Evolutionary conservation across 2,888 invertebrate species (phyloP).

Genomic region (Rhagonycha lutea): DNA sequence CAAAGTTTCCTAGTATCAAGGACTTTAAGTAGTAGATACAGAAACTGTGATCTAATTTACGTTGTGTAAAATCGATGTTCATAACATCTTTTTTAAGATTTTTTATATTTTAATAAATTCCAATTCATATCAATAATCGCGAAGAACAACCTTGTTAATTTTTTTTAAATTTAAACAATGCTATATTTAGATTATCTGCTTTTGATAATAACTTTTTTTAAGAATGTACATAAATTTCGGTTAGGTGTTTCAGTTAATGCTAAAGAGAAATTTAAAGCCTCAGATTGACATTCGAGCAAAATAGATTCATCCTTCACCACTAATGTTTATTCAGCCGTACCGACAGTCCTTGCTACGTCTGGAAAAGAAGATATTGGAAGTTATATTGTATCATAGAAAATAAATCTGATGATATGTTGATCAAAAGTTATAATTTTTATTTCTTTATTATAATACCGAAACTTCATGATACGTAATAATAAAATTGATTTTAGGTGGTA

Average conservation of each 20-base stretch:
- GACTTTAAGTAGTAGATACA: too few relatives aligned
- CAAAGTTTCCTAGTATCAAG: too few relatives aligned
- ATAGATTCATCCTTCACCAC: slow-evolving; percentile 43
- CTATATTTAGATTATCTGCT: background rate
- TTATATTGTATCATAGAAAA: background rate
- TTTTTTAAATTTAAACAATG: background rate
- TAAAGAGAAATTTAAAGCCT: slow-evolving; percentile 33
- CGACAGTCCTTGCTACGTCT: slow-evolving; percentile 7
- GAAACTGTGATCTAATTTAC: too few relatives aligned
- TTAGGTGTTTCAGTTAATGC: slow-evolving; percentile 23
- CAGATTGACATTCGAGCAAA: slow-evolving; percentile 39
- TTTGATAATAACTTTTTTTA: background rate
- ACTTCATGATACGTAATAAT: background rate
- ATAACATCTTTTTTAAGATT: too few relatives aligned
- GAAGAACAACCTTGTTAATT: too few relatives aligned
- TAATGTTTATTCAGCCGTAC: slow-evolving; percentile 44
- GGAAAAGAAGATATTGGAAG: slow-evolving; percentile 2
- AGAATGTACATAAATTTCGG: background rate
- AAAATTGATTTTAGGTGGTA: background rate
- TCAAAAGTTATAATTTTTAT: background rate
- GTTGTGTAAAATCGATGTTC: too few relatives aligned
- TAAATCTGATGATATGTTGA: background rate
- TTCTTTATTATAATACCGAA: background rate
- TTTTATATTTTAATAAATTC: too few relatives aligned
- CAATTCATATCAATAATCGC: too few relatives aligned